These are phyloP conservation scores for Oostethus manadensis DNA, from an alignment of 2,113 vertebrate genomes.

Conservation along the genomic window DNA sequence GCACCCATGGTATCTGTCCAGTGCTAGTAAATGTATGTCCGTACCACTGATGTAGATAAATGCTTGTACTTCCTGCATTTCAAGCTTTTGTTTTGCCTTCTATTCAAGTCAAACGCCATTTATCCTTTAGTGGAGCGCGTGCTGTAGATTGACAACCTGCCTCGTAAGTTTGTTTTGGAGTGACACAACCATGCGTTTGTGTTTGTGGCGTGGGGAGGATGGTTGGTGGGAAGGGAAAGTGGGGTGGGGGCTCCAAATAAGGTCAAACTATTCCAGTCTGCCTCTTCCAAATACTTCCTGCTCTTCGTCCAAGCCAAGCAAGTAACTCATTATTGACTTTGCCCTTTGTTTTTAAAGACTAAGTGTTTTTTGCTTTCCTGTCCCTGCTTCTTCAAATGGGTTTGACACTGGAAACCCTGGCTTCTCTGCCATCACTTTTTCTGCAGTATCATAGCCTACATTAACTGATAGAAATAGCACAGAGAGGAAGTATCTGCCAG, in stretches of 20 bases:
- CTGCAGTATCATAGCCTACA: conserved; percentile 68
- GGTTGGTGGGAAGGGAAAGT: conserved; percentile 6
- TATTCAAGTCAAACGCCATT: conserved; percentile 22
- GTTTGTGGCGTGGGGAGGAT: conserved; percentile 21
- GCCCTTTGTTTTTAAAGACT: not conserved
- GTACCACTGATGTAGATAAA: too few species aligned
- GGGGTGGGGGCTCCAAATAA: conserved; percentile 65
- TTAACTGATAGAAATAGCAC: conserved; percentile 73
- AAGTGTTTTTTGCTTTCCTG: not conserved
- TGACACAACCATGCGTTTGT: conserved; percentile 12
- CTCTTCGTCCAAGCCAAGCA: not conserved
- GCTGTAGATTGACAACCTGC: conserved; percentile 14
- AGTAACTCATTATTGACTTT: not conserved
- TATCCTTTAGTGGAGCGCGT: conserved; percentile 10
- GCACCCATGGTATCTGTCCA: too few species aligned
- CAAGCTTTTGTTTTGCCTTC: not conserved
- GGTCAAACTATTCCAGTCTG: conserved; percentile 70
- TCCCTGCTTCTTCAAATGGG: conserved; percentile 27
- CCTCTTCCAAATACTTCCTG: conserved; percentile 12
- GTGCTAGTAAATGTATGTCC: too few species aligned
- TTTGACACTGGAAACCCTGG: conserved; percentile 29
- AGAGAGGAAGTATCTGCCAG: conserved; percentile 56
- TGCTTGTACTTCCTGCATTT: not conserved
- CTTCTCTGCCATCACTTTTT: conserved; percentile 23
- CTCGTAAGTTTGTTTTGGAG: conserved; percentile 9